phyloP scores from a whole-genome alignment of 64 coral and sea anemone species.

The Exaiptasia diaphana region DNA sequence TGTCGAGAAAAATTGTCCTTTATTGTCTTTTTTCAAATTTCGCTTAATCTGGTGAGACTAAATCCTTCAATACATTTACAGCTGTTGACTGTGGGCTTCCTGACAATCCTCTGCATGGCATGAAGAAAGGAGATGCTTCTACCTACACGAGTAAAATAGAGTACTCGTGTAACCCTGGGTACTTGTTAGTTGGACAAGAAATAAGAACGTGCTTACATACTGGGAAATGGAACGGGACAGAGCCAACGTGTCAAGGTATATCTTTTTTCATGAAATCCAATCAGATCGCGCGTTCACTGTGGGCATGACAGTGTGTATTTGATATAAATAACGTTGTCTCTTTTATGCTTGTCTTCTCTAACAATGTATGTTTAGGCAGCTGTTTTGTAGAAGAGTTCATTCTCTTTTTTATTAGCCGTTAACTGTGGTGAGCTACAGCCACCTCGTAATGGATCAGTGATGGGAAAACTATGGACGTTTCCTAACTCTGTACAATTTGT shows the following conservation, averaged over 20 bases:
- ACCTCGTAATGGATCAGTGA: constrained; percentile 22
- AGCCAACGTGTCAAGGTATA: constrained; percentile 46
- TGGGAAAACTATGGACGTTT: constrained; percentile 52
- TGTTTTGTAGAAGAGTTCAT: no score
- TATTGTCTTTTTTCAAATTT: background rate
- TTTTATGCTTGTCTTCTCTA: no score
- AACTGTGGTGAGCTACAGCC: constrained; percentile 43
- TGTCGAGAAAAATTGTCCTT: background rate
- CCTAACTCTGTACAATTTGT: constrained; percentile 44
- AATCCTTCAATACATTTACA: no score
- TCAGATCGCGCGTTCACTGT: background rate
- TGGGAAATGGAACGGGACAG: constrained; percentile 17
- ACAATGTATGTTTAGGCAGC: no score
- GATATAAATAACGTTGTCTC: no score
- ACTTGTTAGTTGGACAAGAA: constrained; percentile 13
- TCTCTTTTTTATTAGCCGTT: constrained; percentile 8
- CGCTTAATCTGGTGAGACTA: background rate
- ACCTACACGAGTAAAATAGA: constrained; percentile 1
- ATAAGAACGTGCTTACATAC: constrained; percentile 10
- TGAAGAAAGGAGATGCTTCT: background rate
- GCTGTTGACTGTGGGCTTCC: constrained; percentile 31
- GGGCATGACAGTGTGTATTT: background rate
- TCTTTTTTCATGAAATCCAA: no score
- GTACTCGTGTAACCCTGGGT: constrained; percentile 31
- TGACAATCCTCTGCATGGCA: background rate